Evolutionary conservation across 2,797 vertebrate genomes (phyloP), one percentile per base, ranked within the genome.

Genomic region (Hippocampus kuda): DNA sequence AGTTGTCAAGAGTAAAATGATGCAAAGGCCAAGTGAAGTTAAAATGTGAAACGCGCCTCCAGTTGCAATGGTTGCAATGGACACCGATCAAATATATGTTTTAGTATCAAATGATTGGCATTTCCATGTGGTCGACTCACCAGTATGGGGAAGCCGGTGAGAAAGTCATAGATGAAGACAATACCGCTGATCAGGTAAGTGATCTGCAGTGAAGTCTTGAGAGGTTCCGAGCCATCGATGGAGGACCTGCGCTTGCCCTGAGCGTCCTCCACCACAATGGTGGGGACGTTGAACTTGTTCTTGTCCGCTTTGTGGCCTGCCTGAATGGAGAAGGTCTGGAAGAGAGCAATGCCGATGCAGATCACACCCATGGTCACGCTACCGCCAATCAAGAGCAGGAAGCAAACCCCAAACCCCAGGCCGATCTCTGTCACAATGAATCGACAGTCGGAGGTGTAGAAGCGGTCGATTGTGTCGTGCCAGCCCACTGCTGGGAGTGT

Each of bases 351-450:
- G 85, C 90, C 93, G 0, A 94, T 93, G 86, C 95, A 97, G 77
- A 94, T 91, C 66, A 92, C 88, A 0, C 95, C 94, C 92, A 94
- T 93, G 63, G 91, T 89, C 73, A 96, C 88, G 1, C 94, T 95
- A 73, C 95, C 95, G 0, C 93, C 92, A 67, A 97, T 93, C 79
- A 97, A 87, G 74, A 97, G 90, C 82, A 97, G 88, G 84, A 97
- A 97, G 87, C 95, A 97, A 70, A 97, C 94, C 0, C 94, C 93
- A 0, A 97, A 97, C 83, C 95, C 95, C 77, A 97, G 90, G 77
- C 95, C 95, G 0, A 97, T 96, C 89, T 97, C 94, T 0, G 91
- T 95, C 81, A 95, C 95, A 1, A 97, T 92, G 87, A 97, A 97
- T 74, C 92, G 92, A 86, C 95, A 97, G 89, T 95, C 94, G 0